Evolutionary conservation across 2,797 vertebrate genomes (phyloP), one percentile per base, ranked within the genome.

Genomic region (Cynodonichthys magdalenae): DNA sequence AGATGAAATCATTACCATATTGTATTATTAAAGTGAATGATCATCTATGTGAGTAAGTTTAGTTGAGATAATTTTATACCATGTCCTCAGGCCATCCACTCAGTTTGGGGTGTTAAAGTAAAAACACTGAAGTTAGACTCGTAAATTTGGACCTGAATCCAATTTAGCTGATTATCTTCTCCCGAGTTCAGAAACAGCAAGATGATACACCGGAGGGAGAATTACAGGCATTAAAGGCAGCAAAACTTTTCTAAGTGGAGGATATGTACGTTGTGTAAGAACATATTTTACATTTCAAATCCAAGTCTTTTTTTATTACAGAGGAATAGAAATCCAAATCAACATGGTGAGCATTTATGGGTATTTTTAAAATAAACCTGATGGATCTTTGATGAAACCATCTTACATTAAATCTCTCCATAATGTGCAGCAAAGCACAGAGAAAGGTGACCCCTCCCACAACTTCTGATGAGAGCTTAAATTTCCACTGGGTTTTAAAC

Each of bases 381-480:
- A 71, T 66, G 81, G 67, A 84, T 81, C 81, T 80, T 81, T 49
- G 77, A 76, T 67, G 55, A 49, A 41, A 29, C 15, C 53, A 76
- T 56, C 31, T 31, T 31, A 31, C 4, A 69, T 71, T 60, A 70
- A 53, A 77, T 42, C 44, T 31, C 29, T 11, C n/a, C 36, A 58
- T 29, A 65, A 20, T 55, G 44, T 20, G 42, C 17, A 42, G 56
- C 56, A 50, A 57, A 59, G 63, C 28, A 46, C 53, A 47, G 14
- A 15, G 6, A 17, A 17, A 9, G 34, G 34, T 11, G 10, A 36
- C 9, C 31, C 24, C 24, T 24, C 24, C 24, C 14, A 34, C 49
- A 51, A 46, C 63, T 52, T 52, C 44, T 56, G n/a, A 54, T 62
- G 50, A 27, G 56, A 46, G 9, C 31, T 52, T 57, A 9, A 12